Percentiles rank a stretch among this genome's conserved stretches.
These are phyloP conservation scores for Epinephelus moara DNA, from an alignment of 2,113 vertebrate species.

Conservation along the genomic window DNA sequence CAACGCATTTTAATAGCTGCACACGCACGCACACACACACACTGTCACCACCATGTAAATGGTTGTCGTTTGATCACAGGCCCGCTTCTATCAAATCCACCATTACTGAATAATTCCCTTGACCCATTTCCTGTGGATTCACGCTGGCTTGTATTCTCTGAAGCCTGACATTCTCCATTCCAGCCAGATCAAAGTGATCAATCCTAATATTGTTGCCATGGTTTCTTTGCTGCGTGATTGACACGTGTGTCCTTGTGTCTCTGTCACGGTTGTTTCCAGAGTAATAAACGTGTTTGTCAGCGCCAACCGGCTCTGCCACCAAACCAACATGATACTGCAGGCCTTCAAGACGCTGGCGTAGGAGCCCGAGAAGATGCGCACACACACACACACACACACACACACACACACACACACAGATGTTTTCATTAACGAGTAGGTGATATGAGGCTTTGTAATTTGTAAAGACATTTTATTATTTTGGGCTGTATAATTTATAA, in stretches of 20 bases:
- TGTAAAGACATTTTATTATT: conserved; percentile 66
- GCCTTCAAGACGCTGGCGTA: conserved; percentile 94
- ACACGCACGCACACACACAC: conserved; percentile 7
- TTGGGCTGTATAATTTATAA: conserved; percentile 75
- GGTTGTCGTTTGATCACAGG: conserved; percentile 72
- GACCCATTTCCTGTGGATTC: conserved; percentile 73
- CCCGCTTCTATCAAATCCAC: conserved; percentile 66
- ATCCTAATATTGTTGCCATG: conserved; percentile 68
- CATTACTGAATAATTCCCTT: conserved; percentile 74
- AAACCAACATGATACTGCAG: conserved; percentile 99
- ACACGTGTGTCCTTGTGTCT: conserved; percentile 68
- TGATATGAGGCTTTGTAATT: conserved; percentile 65
- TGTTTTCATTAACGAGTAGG: conserved; percentile 24
- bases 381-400: not conserved
- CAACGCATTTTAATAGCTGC: conserved; percentile 16
- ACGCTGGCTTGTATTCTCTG: conserved; percentile 64
- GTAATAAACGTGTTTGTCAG: conserved; percentile 97
- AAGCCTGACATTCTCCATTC: conserved; percentile 68
- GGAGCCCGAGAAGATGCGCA: conserved; percentile 19
- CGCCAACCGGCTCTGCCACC: conserved; percentile 97
- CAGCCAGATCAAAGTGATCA: conserved; percentile 75
- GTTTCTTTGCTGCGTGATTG: conserved; percentile 63
- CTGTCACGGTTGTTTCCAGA: conserved; percentile 83
- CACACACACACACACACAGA: not conserved
- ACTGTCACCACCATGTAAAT: conserved; percentile 59